These are phyloP conservation scores for Schlechtendalia chinensis DNA, from an alignment of 1,140 invertebrate species.

Conservation along the genomic window DNA sequence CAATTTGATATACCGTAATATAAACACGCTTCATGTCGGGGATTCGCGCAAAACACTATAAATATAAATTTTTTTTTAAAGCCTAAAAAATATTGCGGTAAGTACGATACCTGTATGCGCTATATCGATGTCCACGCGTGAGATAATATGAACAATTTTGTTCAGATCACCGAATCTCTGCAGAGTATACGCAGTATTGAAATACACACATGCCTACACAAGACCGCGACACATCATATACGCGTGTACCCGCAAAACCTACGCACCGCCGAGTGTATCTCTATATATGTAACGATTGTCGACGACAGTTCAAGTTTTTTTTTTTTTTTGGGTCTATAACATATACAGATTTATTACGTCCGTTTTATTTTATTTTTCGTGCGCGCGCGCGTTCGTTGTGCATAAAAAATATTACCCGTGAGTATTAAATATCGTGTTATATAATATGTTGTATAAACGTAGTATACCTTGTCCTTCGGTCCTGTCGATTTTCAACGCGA, in stretches of 20 bases:
- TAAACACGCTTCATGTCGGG: neutral
- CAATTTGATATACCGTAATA: neutral
- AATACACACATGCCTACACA: slow-evolving; percentile 10
- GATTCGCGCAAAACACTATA: neutral
- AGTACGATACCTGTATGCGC: too few relatives aligned
- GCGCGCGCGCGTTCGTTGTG: neutral
- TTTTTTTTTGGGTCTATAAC: neutral
- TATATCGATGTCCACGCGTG: neutral
- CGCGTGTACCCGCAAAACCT: neutral
- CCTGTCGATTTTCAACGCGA: slow-evolving; percentile 66
- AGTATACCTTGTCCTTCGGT: slow-evolving; percentile 63
- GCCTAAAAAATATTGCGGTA: too few relatives aligned
- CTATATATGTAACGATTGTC: neutral
- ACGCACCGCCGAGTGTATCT: neutral
- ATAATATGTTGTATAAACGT: neutral
- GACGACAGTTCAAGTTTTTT: neutral
- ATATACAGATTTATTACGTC: slow-evolving; percentile 22
- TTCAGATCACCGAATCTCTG: neutral
- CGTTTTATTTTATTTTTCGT: neutral
- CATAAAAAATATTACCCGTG: neutral
- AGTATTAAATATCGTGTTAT: neutral
- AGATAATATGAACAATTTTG: neutral
- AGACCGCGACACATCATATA: too few relatives aligned
- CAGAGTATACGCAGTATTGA: neutral
- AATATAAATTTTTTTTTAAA: too few relatives aligned